A percentile compares a stretch with the other conserved stretches of the same genome.
Evolutionary conservation across 2,888 invertebrate species (phyloP).

Genomic region (Nebria salina): DNA sequence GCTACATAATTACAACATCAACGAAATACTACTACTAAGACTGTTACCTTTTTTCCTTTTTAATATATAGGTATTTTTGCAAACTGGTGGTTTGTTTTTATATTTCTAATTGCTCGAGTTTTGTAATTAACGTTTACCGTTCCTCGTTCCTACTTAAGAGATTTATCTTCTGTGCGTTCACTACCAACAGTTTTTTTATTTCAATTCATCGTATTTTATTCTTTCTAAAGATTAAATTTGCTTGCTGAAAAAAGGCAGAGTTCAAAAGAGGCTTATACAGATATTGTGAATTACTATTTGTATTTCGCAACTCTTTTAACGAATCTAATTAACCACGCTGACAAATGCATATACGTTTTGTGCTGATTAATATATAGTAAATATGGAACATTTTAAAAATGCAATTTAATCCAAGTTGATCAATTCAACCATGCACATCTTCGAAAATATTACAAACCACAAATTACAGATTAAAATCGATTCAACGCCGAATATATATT

Average conservation of each 20-base stretch:
- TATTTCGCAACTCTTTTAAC: background rate
- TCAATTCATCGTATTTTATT: background rate
- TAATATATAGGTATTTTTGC: constrained; percentile 13
- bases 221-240: constrained; percentile 11
- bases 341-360: background rate
- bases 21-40: background rate
- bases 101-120: constrained; percentile 22
- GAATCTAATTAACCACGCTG: background rate
- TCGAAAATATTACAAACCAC: background rate
- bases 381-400: background rate
- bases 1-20: background rate
- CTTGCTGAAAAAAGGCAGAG: background rate
- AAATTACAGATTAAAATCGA: background rate
- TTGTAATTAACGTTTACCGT: constrained; percentile 24
- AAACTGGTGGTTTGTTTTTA: constrained; percentile 1
- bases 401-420: background rate
- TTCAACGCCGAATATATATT: background rate
- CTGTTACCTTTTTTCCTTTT: background rate
- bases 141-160: constrained; percentile 19
- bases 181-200: background rate
- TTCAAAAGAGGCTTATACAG: constrained; percentile 19
- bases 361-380: background rate
- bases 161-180: constrained; percentile 12
- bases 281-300: background rate
- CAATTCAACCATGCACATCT: background rate